Evolutionary conservation across 2,888 invertebrate species (phyloP).

Genomic region (Adineta ricciae): DNA sequence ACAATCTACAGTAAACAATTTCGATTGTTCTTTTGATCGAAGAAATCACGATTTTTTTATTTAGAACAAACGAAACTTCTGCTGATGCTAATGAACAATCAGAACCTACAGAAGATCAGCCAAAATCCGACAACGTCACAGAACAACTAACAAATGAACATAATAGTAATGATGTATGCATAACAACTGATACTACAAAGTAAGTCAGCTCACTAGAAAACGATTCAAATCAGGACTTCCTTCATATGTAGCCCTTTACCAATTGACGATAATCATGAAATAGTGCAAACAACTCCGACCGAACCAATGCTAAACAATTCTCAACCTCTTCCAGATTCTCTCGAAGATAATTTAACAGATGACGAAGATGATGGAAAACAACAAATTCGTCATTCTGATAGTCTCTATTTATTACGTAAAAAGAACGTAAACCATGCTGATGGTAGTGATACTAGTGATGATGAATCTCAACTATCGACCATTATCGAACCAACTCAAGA

Average conservation of each 20-base stretch:
- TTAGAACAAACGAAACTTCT: not conserved
- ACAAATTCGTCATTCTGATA: not conserved
- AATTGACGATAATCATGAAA: not conserved
- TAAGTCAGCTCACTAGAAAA: not conserved
- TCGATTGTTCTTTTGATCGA: not conserved
- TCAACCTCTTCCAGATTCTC: not conserved
- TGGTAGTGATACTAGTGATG: slow-evolving; percentile 1
- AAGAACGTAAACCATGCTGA: not conserved
- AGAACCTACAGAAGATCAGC: no score
- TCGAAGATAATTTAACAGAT: not conserved
- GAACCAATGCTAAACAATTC: not conserved
- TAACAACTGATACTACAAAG: not conserved
- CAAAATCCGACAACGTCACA: not conserved
- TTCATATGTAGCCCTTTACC: not conserved
- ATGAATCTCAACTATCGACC: not conserved
- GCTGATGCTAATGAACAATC: not conserved
- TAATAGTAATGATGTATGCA: not conserved
- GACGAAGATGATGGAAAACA: not conserved
- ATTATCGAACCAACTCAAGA: not conserved
- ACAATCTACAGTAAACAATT: not conserved
- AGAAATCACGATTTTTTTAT: not conserved
- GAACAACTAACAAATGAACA: not conserved
- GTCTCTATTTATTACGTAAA: slow-evolving; percentile 1
- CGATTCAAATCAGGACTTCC: not conserved
- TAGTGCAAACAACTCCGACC: not conserved